phyloP scores from a whole-genome alignment of 2,888 invertebrate species.

The Tetropium fuscum region DNA sequence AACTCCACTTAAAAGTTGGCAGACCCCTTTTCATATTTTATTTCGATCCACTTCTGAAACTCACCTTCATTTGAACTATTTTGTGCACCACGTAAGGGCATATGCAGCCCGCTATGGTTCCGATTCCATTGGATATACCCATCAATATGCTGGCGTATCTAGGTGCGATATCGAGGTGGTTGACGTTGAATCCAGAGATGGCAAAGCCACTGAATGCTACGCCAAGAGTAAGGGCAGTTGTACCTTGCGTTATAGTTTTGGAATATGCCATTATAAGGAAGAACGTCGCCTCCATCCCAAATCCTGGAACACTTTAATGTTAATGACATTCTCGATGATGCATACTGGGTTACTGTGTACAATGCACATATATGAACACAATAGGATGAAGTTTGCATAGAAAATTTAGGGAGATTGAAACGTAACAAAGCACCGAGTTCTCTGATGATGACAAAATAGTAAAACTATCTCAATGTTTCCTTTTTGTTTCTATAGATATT shows the following conservation, averaged over 20 bases:
- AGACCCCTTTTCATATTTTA: background rate
- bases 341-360: background rate
- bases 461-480: too few species aligned
- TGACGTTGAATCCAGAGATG: constrained; percentile 99
- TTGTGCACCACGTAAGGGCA: constrained; percentile 95
- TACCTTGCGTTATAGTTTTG: constrained; percentile 78
- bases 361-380: too few species aligned
- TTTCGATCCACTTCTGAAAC: too few species aligned
- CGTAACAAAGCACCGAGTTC: too few species aligned
- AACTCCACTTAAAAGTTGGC: background rate
- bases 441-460: too few species aligned
- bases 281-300: constrained; percentile 98
- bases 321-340: background rate
- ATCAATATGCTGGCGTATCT: constrained; percentile 97
- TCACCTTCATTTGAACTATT: constrained; percentile 81
- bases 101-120: constrained; percentile 95
- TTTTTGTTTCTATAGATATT: too few species aligned
- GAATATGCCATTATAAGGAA: constrained; percentile 96
- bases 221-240: constrained; percentile 91
- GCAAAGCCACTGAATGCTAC: constrained; percentile 99
- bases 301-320: constrained; percentile 67
- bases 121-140: constrained; percentile 98
- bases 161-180: constrained; percentile 97
- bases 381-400: too few species aligned
- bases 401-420: too few species aligned